Evolutionary conservation across 2,113 vertebrate species (phyloP).

Genomic region (Cyanoramphus novaezelandiae): DNA sequence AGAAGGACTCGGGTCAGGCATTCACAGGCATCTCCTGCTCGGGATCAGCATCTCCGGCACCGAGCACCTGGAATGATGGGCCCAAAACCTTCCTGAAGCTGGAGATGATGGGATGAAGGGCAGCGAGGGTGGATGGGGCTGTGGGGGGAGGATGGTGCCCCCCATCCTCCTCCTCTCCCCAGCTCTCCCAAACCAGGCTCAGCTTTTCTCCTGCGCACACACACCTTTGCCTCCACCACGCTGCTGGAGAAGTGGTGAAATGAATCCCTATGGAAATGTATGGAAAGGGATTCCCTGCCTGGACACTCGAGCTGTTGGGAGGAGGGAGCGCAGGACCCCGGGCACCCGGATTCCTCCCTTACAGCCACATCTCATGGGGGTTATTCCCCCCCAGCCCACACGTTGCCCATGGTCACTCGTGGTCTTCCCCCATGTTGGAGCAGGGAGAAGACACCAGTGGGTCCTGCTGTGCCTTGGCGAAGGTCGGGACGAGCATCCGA

Average conservation of each 20-base stretch:
- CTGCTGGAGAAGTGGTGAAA: background rate
- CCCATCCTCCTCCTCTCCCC: background rate
- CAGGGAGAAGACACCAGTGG: background rate
- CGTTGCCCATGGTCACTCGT: background rate
- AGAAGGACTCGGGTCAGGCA: background rate
- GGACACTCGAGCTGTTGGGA: conserved; percentile 34
- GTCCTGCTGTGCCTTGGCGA: accelerated
- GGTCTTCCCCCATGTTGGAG: background rate
- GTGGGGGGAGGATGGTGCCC: background rate
- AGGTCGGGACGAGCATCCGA: accelerated
- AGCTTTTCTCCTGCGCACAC: background rate
- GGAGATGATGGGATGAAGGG: background rate
- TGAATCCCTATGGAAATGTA: conserved; percentile 81
- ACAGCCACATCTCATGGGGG: accelerated
- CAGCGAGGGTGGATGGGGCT: background rate
- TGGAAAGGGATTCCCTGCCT: conserved; percentile 71
- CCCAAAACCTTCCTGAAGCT: background rate
- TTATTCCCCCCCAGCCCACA: background rate
- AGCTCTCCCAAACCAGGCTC: background rate
- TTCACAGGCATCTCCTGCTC: accelerated
- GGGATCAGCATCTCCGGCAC: background rate
- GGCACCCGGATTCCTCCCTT: background rate
- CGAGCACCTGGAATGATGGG: accelerated
- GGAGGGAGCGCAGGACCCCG: accelerated
- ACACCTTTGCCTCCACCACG: accelerated